phyloP scores from a whole-genome alignment of 2,113 vertebrate genomes.

The Chlorodrepanis virens region DNA sequence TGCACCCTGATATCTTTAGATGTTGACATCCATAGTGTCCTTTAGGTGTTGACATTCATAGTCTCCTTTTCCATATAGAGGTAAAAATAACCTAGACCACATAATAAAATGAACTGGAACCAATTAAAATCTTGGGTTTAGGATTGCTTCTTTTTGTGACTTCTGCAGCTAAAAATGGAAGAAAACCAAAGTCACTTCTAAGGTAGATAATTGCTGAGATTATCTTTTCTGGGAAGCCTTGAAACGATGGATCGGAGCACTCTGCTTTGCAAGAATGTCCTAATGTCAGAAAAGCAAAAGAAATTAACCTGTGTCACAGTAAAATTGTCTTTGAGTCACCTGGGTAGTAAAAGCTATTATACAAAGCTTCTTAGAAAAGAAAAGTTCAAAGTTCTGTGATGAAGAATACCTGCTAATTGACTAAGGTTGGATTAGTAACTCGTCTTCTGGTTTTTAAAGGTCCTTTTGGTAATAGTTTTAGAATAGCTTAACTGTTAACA shows the following conservation, averaged over 20 bases:
- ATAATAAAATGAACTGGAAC: neutral
- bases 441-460: neutral
- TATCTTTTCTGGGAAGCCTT: neutral
- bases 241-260: neutral
- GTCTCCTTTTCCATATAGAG: neutral
- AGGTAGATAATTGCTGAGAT: neutral
- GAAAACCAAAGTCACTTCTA: neutral
- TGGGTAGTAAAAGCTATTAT: slow-evolving; percentile 43
- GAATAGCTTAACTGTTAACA: neutral
- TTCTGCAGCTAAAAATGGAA: neutral
- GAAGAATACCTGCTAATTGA: slow-evolving; percentile 32
- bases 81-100: neutral
- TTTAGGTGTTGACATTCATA: neutral
- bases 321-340: slow-evolving; percentile 23
- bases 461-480: neutral
- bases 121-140: neutral
- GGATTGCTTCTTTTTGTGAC: neutral
- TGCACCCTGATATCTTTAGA: neutral
- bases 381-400: slow-evolving; percentile 34
- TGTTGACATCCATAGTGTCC: neutral
- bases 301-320: neutral
- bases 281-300: neutral
- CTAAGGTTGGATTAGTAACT: slow-evolving; percentile 36
- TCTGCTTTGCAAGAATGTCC: neutral
- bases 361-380: slow-evolving; percentile 58